Conservation (phyloP, 2,888 invertebrate species). For the Drosophila neoperkinsi region DNA sequence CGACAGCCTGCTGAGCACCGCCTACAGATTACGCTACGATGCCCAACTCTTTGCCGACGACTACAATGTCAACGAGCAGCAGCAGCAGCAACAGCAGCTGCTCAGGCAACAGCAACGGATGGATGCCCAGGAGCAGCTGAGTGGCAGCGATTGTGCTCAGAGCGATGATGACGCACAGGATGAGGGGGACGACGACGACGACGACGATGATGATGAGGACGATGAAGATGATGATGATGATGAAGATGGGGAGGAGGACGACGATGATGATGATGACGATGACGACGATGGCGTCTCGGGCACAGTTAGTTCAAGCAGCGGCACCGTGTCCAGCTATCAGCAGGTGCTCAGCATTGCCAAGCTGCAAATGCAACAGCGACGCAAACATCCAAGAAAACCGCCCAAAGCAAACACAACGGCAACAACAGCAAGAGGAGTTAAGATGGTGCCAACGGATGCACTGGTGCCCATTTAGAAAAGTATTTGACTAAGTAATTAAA, state of each 20-base stretch:
- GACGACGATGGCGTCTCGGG: conserved; percentile 61
- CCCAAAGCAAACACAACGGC: conserved; percentile 60
- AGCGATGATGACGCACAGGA: conserved; percentile 33
- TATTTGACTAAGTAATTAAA: conserved; percentile 59
- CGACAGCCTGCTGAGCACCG: conserved; percentile 81
- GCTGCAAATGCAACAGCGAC: conserved; percentile 81
- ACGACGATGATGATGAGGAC: conserved; percentile 25
- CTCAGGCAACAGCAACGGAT: conserved; percentile 2
- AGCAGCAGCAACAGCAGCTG: conserved; percentile 35
- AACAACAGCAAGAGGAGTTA: background rate
- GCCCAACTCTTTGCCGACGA: conserved; percentile 81
- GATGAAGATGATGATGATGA: conserved; percentile 32
- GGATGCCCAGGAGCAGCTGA: conserved; percentile 25
- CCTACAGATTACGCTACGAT: conserved; percentile 83
- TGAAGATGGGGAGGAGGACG: conserved; percentile 29
- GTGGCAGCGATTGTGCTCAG: conserved; percentile 47
- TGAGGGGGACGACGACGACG: conserved; percentile 32
- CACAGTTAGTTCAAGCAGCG: conserved; percentile 67
- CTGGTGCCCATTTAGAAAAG: conserved; percentile 68
- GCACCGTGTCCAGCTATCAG: conserved; percentile 78
- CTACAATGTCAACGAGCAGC: conserved; percentile 59
- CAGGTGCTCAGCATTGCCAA: conserved; percentile 80
- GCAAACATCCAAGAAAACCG: conserved; percentile 84
- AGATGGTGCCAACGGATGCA: conserved; percentile 62
- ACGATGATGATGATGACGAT: conserved; percentile 31